These are phyloP conservation scores for Valencia hispanica DNA, from an alignment of 2,797 vertebrate genomes.

Conservation along the genomic window DNA sequence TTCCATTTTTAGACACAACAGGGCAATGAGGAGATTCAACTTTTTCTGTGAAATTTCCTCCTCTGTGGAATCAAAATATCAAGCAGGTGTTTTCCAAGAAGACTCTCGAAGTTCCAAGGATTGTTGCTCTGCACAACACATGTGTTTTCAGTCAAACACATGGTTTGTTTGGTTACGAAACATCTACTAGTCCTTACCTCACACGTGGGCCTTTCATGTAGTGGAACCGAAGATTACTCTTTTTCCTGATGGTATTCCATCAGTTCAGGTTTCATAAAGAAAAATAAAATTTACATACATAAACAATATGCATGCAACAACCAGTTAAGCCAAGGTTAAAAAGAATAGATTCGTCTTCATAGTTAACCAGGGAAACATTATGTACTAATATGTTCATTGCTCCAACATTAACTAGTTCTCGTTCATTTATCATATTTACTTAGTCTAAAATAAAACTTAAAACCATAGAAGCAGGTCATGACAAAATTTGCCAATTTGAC, in stretches of 20 bases:
- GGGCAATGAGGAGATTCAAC: constrained; percentile 8
- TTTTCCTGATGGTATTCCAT: not conserved
- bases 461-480: not conserved
- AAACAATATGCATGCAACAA: too few relatives aligned
- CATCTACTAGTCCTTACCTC: constrained; percentile 44
- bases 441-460: not conserved
- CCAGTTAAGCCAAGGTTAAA: not conserved
- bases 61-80: constrained; percentile 48
- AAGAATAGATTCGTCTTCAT: not conserved
- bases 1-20: constrained; percentile 6
- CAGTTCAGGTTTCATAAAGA: not conserved
- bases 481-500: too few relatives aligned
- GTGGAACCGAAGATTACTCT: constrained; percentile 27
- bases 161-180: constrained; percentile 73
- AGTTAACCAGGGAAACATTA: not conserved
- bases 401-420: not conserved
- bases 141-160: constrained; percentile 78
- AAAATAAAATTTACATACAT: constrained; percentile 33
- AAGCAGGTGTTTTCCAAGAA: constrained; percentile 68
- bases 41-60: constrained; percentile 52
- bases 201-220: constrained; percentile 57
- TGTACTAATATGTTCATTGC: too few relatives aligned
- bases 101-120: constrained; percentile 21
- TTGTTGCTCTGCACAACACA: constrained; percentile 72
- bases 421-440: not conserved